A percentile compares a stretch with the other conserved stretches of the same genome.
Evolutionary conservation across 2,797 vertebrate species (phyloP).

Genomic region (Staurois parvus): DNA sequence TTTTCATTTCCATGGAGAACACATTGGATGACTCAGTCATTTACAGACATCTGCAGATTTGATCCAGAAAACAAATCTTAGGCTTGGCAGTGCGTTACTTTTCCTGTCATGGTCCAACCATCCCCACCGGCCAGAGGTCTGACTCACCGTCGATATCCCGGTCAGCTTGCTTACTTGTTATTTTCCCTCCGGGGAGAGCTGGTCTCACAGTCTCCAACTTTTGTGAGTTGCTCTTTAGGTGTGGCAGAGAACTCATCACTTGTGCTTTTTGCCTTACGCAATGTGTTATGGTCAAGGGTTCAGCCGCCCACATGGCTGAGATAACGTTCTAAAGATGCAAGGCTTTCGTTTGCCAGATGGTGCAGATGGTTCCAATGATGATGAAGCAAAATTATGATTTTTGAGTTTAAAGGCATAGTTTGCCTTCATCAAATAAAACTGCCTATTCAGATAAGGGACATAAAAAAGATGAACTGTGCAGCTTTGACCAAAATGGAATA

Average conservation of each 20-base stretch:
- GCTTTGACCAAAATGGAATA: too few relatives aligned
- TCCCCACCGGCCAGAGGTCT: constrained; percentile 32
- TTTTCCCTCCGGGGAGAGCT: neutral
- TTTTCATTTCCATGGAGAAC: constrained; percentile 39
- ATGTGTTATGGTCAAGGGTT: neutral
- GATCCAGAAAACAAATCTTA: constrained; percentile 11
- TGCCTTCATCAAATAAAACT: too few relatives aligned
- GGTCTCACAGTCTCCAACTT: neutral
- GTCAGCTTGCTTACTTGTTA: constrained; percentile 8
- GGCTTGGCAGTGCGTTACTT: neutral
- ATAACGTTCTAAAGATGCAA: neutral
- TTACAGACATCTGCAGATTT: constrained; percentile 56
- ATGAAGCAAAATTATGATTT: too few relatives aligned
- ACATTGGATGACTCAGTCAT: constrained; percentile 50
- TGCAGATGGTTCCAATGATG: neutral
- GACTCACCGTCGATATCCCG: constrained; percentile 27
- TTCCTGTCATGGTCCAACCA: constrained; percentile 26
- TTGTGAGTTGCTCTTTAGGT: constrained; percentile 1
- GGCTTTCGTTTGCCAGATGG: neutral
- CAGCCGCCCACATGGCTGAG: neutral
- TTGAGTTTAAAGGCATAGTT: too few relatives aligned
- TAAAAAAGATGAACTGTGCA: too few relatives aligned
- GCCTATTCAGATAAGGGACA: too few relatives aligned
- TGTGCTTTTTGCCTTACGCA: neutral
- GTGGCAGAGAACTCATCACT: constrained; percentile 12